Percentiles rank a stretch among this genome's conserved stretches.
phyloP scores from a whole-genome alignment of 2,797 vertebrate genomes.

The Antrozous pallidus region DNA sequence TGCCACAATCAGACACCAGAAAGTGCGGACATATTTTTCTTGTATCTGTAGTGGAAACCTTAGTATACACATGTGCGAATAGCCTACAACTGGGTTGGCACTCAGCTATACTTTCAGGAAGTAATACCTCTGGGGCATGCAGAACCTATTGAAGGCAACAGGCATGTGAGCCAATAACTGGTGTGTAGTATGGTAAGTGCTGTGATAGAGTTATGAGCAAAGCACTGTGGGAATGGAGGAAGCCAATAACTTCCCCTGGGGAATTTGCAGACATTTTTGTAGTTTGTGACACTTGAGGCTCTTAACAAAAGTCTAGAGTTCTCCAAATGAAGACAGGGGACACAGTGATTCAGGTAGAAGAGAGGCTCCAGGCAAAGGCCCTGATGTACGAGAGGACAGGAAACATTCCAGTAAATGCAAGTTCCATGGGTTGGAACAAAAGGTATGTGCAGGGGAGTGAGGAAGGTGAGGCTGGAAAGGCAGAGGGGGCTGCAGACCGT shows the following conservation, averaged over 20 bases:
- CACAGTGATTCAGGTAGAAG: not conserved
- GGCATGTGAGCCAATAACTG: not conserved
- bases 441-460: not conserved
- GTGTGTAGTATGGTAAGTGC: not conserved
- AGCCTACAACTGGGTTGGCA: not conserved
- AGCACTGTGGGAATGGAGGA: not conserved
- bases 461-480: not conserved
- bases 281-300: not conserved
- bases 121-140: not conserved
- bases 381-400: not conserved
- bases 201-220: not conserved
- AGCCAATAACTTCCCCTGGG: too few species aligned
- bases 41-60: not conserved
- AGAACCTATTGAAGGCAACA: not conserved
- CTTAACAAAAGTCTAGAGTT: not conserved
- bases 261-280: not conserved
- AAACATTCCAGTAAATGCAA: not conserved
- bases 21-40: not conserved
- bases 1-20: not conserved
- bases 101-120: not conserved
- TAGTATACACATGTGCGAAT: not conserved
- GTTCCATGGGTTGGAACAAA: not conserved
- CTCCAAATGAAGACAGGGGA: not conserved
- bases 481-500: not conserved
- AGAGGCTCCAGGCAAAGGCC: not conserved